Evolutionary conservation across 1,140 invertebrate genomes (phyloP).

Genomic region (Scaptodrosophila lebanonensis): DNA sequence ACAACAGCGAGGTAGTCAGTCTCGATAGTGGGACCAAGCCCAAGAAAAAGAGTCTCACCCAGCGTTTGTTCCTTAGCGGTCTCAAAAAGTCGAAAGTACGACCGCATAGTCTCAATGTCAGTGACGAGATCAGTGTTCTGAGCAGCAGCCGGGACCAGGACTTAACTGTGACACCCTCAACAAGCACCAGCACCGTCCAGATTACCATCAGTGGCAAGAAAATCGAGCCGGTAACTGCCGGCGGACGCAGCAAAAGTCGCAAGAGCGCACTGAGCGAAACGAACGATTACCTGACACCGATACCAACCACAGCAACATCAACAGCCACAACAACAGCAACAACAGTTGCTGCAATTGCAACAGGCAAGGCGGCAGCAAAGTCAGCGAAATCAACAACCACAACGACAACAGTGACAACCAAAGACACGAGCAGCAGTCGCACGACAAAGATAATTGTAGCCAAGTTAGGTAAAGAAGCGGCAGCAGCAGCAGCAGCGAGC

Average conservation of each 20-base stretch:
- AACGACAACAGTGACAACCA: constrained; percentile 40
- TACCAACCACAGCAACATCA: constrained; percentile 7
- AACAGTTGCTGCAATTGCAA: not conserved
- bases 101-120: constrained; percentile 54
- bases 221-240: constrained; percentile 38
- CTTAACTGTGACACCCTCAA: constrained; percentile 7
- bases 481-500: not conserved
- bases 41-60: constrained; percentile 65
- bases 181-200: constrained; percentile 50
- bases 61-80: constrained; percentile 48
- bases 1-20: constrained; percentile 18
- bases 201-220: constrained; percentile 74
- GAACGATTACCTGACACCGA: constrained; percentile 60
- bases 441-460: constrained; percentile 62
- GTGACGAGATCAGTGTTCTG: constrained; percentile 44
- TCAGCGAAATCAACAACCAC: constrained; percentile 18
- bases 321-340: constrained; percentile 6
- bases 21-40: constrained; percentile 40
- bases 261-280: constrained; percentile 51
- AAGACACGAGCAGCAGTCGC: constrained; percentile 42
- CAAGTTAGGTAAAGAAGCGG: constrained; percentile 38
- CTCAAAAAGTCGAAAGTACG: constrained; percentile 53
- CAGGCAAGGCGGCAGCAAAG: constrained; percentile 21
- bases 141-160: constrained; percentile 17
- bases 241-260: constrained; percentile 29